Evolutionary conservation across 1,140 invertebrate genomes (phyloP).

Genomic region (Pogonomyrmex barbatus): DNA sequence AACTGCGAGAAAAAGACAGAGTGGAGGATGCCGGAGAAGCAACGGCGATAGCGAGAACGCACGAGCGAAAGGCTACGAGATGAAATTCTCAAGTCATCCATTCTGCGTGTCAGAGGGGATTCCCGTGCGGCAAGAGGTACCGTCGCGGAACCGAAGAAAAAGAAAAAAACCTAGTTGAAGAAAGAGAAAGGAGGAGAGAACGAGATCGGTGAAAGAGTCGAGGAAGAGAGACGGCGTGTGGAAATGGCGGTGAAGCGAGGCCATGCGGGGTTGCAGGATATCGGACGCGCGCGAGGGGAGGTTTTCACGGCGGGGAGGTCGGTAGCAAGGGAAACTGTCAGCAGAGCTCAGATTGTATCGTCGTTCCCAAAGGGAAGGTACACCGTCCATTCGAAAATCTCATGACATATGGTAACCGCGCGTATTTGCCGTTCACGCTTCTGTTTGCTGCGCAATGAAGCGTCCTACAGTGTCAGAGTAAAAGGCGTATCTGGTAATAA

Average conservation of each 20-base stretch:
- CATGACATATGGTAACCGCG: slow-evolving; percentile 69
- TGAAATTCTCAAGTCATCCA: slow-evolving; percentile 81
- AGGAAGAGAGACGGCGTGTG: slow-evolving; percentile 44
- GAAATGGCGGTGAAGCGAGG: slow-evolving; percentile 35
- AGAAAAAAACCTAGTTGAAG: neutral
- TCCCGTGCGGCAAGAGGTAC: slow-evolving; percentile 75
- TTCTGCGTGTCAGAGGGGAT: slow-evolving; percentile 79
- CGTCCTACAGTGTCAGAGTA: neutral
- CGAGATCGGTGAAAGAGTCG: neutral
- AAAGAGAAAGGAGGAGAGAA: slow-evolving; percentile 26
- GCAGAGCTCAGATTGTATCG: slow-evolving; percentile 79
- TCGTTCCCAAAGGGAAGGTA: slow-evolving; percentile 73
- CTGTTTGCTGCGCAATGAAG: slow-evolving; percentile 50
- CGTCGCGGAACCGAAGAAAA: slow-evolving; percentile 65
- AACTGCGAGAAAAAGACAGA: slow-evolving; percentile 47
- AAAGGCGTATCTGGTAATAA: neutral
- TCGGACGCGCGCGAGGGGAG: neutral
- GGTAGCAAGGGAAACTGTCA: slow-evolving; percentile 74
- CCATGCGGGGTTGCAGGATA: slow-evolving; percentile 31
- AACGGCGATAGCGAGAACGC: slow-evolving; percentile 56
- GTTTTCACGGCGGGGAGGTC: slow-evolving; percentile 42
- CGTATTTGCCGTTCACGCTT: slow-evolving; percentile 64
- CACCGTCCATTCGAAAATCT: slow-evolving; percentile 74
- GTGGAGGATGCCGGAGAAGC: slow-evolving; percentile 10
- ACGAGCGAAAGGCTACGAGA: slow-evolving; percentile 59